Percentiles rank a stretch among this genome's conserved stretches.
Evolutionary conservation across 2,113 vertebrate species (phyloP).

Genomic region (Cryptomyrus ogoouensis): DNA sequence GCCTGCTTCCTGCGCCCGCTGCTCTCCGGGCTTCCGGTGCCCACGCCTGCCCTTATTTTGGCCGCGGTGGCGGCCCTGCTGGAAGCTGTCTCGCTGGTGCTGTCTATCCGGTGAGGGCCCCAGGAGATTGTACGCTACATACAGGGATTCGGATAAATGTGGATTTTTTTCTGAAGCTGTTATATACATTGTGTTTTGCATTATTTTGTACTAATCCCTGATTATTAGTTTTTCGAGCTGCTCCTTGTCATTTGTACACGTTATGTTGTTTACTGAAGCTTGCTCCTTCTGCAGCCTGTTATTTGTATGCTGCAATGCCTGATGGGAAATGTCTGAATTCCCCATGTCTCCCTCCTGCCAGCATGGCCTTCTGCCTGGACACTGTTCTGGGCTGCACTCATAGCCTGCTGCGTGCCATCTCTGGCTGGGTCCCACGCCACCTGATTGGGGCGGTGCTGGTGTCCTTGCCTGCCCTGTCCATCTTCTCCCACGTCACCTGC

Average conservation of each 20-base stretch:
- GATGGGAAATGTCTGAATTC: background rate
- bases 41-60: constrained; percentile 65
- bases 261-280: background rate
- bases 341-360: constrained; percentile 36
- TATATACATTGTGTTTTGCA: background rate
- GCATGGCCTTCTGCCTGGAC: constrained; percentile 90
- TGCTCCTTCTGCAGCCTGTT: background rate
- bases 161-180: background rate
- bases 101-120: constrained; percentile 78
- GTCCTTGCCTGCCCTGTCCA: constrained; percentile 84
- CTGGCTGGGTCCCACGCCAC: constrained; percentile 88
- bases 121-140: background rate
- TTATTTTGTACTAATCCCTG: background rate
- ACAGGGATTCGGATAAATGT: background rate
- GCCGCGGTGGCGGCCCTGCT: constrained; percentile 71
- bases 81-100: constrained; percentile 76
- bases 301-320: background rate
- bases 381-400: constrained; percentile 78
- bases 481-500: constrained; percentile 82
- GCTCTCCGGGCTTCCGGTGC: constrained; percentile 38
- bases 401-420: constrained; percentile 73
- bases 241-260: background rate
- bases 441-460: constrained; percentile 84
- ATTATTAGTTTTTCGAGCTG: background rate
- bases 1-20: constrained; percentile 85